Evolutionary conservation across 2,797 vertebrate genomes (phyloP), one percentile per base, ranked within the genome.

Genomic region (Spinus pinus): DNA sequence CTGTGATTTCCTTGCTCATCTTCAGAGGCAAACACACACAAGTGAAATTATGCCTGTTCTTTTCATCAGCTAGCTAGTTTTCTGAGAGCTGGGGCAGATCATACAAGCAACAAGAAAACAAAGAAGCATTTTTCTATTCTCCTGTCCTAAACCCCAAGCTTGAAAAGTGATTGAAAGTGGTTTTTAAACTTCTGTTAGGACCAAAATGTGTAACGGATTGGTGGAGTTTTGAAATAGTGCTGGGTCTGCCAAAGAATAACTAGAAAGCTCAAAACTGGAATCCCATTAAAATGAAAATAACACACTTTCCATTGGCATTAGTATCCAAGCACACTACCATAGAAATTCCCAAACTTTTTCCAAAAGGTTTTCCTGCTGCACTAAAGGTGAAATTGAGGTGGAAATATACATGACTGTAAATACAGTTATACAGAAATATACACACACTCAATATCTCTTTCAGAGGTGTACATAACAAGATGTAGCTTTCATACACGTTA

Each of bases 161-260:
- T 47, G 60, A 58, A 81, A 88, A 90, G n/a, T 16, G 57, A 61
- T 31, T 27, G 13, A 25, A 89, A 87, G 33, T 56, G 14, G 0
- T 20, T 80, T 82, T 88, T 15, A 69, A 67, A 61, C 24, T 64
- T 86, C 25, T 57, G 13, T 41, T 81, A 58, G 8, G 57, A 74
- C 37, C 12, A 54, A 74, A 71, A 67, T 33, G 6, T 0, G 0
- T 51, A 53, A 57, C 0, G 2, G 28, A 27, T 42, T 49, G 24
- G 19, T 49, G 53, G 27, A 61, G 4, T 57, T 66, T 86, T 46
- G 46, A 85, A 51, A 70, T 22, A 54, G 10, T 12, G 22, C 22
- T 60, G 50, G 1, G 3, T 83, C 62, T 75, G 71, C 33, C 25
- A 58, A 81, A 74, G 13, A 64, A 37, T 41, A 58, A 75, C 31